Conservation (phyloP, 2,113 vertebrate genomes). For the Austrofundulus limnaeus region DNA sequence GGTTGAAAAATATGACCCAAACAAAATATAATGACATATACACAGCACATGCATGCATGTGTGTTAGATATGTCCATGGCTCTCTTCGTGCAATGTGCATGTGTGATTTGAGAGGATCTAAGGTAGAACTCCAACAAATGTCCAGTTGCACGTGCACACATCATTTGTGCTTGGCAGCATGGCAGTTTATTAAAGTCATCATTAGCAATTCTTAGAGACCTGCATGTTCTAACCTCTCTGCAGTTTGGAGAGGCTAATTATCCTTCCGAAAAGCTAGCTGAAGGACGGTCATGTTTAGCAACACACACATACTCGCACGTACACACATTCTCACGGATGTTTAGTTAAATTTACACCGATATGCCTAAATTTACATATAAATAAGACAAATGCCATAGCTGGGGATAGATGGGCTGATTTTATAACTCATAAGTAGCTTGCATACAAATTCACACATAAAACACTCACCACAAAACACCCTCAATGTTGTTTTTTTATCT, state of each 20-base stretch:
- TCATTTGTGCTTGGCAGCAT: neutral
- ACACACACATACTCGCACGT: conserved; percentile 21
- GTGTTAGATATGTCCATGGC: neutral
- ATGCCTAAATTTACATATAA: conserved; percentile 53
- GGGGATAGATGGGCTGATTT: conserved; percentile 27
- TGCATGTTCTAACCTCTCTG: conserved; percentile 33
- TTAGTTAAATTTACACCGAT: conserved; percentile 41
- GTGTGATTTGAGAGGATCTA: neutral
- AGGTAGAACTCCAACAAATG: conserved; percentile 4
- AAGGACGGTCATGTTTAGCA: conserved; percentile 23
- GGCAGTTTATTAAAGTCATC: conserved; percentile 52
- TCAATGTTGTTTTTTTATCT: conserved; percentile 15
- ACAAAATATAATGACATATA: no score
- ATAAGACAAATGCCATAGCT: conserved; percentile 45
- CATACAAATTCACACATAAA: conserved; percentile 6
- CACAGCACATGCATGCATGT: no score
- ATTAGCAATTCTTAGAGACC: conserved; percentile 44
- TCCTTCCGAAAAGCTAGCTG: conserved; percentile 19
- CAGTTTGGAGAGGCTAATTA: conserved; percentile 60
- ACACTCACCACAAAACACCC: conserved; percentile 3
- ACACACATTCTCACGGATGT: conserved; percentile 13
- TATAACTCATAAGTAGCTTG: conserved; percentile 23
- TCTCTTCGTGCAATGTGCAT: neutral
- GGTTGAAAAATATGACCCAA: no score
- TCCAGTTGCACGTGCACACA: neutral